Evolutionary conservation across 2,113 vertebrate genomes (phyloP), one percentile per base, ranked within the genome.

Genomic region (Poicephalus meyeri): DNA sequence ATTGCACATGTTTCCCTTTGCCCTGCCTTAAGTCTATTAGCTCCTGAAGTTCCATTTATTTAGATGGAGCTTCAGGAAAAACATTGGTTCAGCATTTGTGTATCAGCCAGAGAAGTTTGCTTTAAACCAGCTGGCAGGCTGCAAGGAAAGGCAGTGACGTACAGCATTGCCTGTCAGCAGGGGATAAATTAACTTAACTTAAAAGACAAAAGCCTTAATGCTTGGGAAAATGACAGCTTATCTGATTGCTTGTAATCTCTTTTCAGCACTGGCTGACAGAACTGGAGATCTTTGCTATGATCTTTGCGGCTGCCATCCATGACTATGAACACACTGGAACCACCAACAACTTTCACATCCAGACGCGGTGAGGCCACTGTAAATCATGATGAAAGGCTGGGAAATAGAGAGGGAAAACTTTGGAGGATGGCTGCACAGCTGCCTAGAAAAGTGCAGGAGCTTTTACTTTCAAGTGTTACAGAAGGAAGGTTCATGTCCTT

Each of bases 331-430:
- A 99, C 96, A 99, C 99, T 0, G 99, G 99, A 93, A 99, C 99
- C 91, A 99, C 99, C 96, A 99, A 99, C 98, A 99, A 99, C 98
- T 99, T 99, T 98, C 99, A 99, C 98, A 99, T 99, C 96, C 99
- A 99, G 98, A 99, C 99, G 63, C 97, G 98, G 98, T 98, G 91
- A 98, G 98, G 50, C 44, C 9, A 15, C 28, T 80, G n/a, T 49
- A 73, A 72, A 70, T 63, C 24, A 16, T 72, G 50, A 65, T 52
- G 46, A 94, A 55, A 26, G 39, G 28, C 14, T 31, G 21, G 60
- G 64, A 83, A 84, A 12, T 50, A 24, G 33, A 86, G n/a, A 26
- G 29, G 20, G 15, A 71, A 82, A 50, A 13, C 41, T 82, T 66
- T 46, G 49, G 25, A 52, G 20, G 84, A 56, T 28, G 74, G 61